phyloP scores from a whole-genome alignment of 2,797 vertebrate genomes.

The Ctenopoma multispine region DNA sequence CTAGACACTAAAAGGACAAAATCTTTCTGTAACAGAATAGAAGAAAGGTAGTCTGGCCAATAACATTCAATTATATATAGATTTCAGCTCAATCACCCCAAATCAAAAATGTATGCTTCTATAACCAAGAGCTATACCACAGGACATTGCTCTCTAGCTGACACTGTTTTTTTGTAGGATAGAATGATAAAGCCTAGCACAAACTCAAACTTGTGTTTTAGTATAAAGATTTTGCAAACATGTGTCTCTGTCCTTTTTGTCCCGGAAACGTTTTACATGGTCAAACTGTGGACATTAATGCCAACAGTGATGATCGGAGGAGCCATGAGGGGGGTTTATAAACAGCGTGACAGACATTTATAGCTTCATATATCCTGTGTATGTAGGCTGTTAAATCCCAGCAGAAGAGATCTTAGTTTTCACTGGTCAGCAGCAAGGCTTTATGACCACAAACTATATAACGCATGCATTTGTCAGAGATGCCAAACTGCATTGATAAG shows the following conservation, averaged over 20 bases:
- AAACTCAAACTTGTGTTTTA: conserved; percentile 35
- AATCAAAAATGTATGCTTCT: conserved; percentile 63
- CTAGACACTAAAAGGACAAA: not conserved
- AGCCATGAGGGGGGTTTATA: conserved; percentile 25
- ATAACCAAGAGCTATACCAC: conserved; percentile 34
- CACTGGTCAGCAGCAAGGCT: conserved; percentile 23
- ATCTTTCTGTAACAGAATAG: not conserved
- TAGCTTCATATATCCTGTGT: conserved; percentile 29
- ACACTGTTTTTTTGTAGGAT: conserved; percentile 26
- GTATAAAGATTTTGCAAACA: conserved; percentile 30
- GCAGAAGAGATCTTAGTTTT: conserved; percentile 32
- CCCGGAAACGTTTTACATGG: conserved; percentile 29
- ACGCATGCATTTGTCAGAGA: conserved; percentile 1
- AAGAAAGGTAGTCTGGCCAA: conserved; percentile 16
- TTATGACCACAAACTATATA: conserved; percentile 13
- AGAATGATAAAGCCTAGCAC: conserved; percentile 20
- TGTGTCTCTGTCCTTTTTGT: conserved; percentile 21
- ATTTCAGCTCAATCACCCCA: conserved; percentile 55
- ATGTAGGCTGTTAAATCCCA: conserved; percentile 43
- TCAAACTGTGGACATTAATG: conserved; percentile 34
- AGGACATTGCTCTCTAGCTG: conserved; percentile 23
- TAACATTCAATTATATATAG: conserved; percentile 55
- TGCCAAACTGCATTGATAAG: conserved; percentile 11
- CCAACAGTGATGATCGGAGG: conserved; percentile 36
- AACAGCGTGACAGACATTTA: conserved; percentile 43